A percentile compares a stretch with the other conserved stretches of the same genome.
phyloP scores from a whole-genome alignment of 2,888 invertebrate genomes.

The Byasa hedistus region DNA sequence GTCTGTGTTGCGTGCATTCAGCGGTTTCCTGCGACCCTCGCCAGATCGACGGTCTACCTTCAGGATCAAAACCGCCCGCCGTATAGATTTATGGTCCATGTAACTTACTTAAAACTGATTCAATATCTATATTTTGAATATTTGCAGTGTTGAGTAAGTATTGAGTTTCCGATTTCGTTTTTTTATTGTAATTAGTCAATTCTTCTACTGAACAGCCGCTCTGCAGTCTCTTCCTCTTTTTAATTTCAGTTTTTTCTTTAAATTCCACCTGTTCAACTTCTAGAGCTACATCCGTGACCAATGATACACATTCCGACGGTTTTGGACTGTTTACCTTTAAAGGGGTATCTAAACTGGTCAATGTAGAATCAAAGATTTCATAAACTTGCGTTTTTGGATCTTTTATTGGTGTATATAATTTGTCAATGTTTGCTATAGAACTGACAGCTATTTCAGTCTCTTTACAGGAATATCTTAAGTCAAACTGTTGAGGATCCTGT shows the following conservation, averaged over 20 bases:
- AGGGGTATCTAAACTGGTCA: conserved; percentile 72
- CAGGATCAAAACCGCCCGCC: conserved; percentile 8
- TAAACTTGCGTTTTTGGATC: conserved; percentile 57
- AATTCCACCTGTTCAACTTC: conserved; percentile 45
- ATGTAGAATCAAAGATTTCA: conserved; percentile 71
- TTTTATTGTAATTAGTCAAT: conserved; percentile 51
- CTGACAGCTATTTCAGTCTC: conserved; percentile 65
- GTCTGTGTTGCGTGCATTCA: no score
- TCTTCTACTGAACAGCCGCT: conserved; percentile 52
- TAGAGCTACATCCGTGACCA: conserved; percentile 56
- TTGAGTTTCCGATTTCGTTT: conserved; percentile 56
- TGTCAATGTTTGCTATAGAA: conserved; percentile 58
- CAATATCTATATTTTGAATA: conserved; percentile 73
- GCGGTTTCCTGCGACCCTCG: no score
- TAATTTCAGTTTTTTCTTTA: conserved; percentile 46
- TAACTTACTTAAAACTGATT: conserved; percentile 68
- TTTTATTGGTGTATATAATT: conserved; percentile 66
- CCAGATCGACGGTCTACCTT: no score
- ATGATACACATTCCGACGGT: conserved; percentile 42
- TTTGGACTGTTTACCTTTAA: conserved; percentile 53
- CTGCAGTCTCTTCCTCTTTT: conserved; percentile 60
- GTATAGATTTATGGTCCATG: conserved; percentile 61
- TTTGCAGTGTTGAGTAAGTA: conserved; percentile 60
- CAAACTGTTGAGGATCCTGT: conserved; percentile 42
- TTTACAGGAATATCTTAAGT: conserved; percentile 43